Base-by-base conservation (phyloP, 2,113 vertebrate species). In the Hydropotes inermis region DNA sequence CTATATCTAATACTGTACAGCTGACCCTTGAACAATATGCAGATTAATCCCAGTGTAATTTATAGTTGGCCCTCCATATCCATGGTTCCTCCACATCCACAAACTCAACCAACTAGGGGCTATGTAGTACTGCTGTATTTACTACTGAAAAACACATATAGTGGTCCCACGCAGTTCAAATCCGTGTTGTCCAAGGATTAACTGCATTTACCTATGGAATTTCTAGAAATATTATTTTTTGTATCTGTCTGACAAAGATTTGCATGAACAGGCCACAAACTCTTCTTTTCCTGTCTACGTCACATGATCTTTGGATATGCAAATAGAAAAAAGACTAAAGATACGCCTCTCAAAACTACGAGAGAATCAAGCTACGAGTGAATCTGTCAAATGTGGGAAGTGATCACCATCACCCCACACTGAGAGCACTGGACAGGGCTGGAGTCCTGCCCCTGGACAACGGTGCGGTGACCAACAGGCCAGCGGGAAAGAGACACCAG, bases 141-240 rank as follows among this genome's bases (percentile, higher is more conserved):
- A 55, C 52, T 83, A 83, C 0, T 36, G 81, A 55, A 55, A 55
- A 83, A 83, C 13, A 55, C 1, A 3, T 36, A 1, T 27, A 55
- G 33, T 83, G 81, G n/a, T 25, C n/a, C 21, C 81, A 55, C 2
- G 4, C 81, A 36, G 33, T 36, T 55, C 52, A 83, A 55, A 55
- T 13, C 21, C 1, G 0, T 23, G 33, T 15, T 83, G 23, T 55
- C 36, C 81, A 27, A 55, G 81, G 50, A 52, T 55, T n/a, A 55
- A 83, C 52, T 55, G 27, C 70, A 57, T 57, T 93, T 50, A 55
- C 60, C n/a, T 67, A 67, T 23, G 17, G 17, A 95, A 82, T 39
- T 92, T 88, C 96, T 86, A 90, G 30, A 89, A 93, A 88, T 10
- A 91, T 57, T 81, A 87, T 19, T 87, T 95, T n/a, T 25, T 93